Evolutionary conservation across 2,113 vertebrate species (phyloP).

Genomic region (Aspidoscelis tigris): DNA sequence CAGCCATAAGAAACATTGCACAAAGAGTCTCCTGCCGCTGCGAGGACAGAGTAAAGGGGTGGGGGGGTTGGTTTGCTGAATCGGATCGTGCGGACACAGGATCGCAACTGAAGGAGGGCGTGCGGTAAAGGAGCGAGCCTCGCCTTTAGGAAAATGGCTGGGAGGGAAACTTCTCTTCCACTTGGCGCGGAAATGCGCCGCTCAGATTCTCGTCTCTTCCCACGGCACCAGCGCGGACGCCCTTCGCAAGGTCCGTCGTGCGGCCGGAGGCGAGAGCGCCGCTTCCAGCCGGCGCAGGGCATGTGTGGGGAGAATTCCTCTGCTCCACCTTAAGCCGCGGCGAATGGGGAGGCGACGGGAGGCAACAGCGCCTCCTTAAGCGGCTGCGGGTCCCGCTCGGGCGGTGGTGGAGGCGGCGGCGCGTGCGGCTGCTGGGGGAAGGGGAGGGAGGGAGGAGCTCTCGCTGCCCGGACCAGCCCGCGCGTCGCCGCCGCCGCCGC

Average conservation of each 20-base stretch:
- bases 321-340: conserved; percentile 70
- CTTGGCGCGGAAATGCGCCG: not conserved
- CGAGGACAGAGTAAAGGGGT: conserved; percentile 59
- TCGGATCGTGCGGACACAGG: conserved; percentile 57
- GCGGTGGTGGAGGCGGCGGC: conserved; percentile 56
- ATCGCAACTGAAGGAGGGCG: conserved; percentile 43
- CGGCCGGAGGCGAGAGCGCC: conserved; percentile 24
- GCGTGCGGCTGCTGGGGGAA: conserved; percentile 52
- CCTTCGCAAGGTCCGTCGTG: not conserved
- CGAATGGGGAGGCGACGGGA: conserved; percentile 24
- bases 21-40: conserved; percentile 55
- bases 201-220: not conserved
- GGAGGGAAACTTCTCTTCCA: conserved; percentile 17
- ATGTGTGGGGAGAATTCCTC: conserved; percentile 47
- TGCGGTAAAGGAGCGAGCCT: conserved; percentile 1
- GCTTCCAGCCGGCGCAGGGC: conserved; percentile 1
- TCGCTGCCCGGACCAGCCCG: conserved; percentile 68
- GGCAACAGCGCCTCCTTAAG: conserved; percentile 47
- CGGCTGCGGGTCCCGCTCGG: conserved; percentile 49
- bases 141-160: conserved; percentile 41
- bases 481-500: conserved; percentile 63
- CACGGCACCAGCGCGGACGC: not conserved
- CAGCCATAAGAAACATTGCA: conserved; percentile 25
- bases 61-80: conserved; percentile 50
- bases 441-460: conserved; percentile 64